Evolutionary conservation across 2,888 invertebrate genomes (phyloP), one percentile per base, ranked within the genome.

Genomic region (Tetanocera ferruginea): DNA sequence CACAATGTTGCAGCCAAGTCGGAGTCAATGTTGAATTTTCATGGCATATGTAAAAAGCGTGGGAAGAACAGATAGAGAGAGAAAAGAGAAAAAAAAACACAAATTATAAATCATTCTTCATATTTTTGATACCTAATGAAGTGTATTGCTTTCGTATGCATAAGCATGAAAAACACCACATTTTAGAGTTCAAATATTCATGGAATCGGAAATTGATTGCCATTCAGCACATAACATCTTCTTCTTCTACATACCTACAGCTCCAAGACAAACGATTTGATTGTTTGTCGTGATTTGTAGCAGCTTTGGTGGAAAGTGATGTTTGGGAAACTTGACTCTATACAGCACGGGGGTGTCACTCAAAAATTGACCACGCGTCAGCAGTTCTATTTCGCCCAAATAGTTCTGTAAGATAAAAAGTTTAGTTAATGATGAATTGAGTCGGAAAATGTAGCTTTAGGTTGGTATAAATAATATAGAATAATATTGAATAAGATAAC

Each of bases 271-370:
- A 34, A 94, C 83, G 0, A 91, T 85, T 11, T 91, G 88, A 70
- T 92, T 91, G 83, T 94, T 94, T 28, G 91, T 90, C 6, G 89
- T 87, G 43, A 94, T 91, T 77, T 91, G 90, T 0, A 93, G 91
- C 25, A 94, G 86, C 81, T 90, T 91, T 0, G 94, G 94, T 49
- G 92, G 84, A 1, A 91, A 91, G 43, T 90, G 88, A 64, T 90
- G 91, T 74, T 92, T 90, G 0, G 94, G 94, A 85, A 94, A 94
- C 81, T 90, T 90, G 0, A 94, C 89, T 80, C 91, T 90, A 85
- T 93, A 94, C 11, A 87, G 82, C 3, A 92, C 87, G 0, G 91
- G 89, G 28, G 87, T 85, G 66, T 89, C 85, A n/a, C 86, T 83
- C 43, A 81, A 78, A 17, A 89, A 87, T 67, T 88, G 86, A 60